Percentiles rank a stretch among this genome's conserved stretches.
These are phyloP conservation scores for Scaptomyza graminum DNA, from an alignment of 1,140 invertebrate genomes.

Conservation along the genomic window DNA sequence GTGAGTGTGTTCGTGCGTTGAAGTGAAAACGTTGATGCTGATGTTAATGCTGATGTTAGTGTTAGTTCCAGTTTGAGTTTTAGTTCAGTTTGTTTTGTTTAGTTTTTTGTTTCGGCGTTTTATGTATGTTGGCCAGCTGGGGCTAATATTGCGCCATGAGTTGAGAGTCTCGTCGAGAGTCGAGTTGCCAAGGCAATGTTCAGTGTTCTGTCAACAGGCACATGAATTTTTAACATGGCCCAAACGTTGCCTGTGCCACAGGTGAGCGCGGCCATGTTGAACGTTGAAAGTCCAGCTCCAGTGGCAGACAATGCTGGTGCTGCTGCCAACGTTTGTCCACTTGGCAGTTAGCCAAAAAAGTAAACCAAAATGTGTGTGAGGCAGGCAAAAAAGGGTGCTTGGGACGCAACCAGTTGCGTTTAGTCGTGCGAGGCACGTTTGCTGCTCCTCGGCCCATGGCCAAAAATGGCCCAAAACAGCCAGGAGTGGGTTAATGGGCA, in stretches of 20 bases:
- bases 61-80: conserved; percentile 6
- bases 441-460: conserved; percentile 41
- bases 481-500: conserved; percentile 38
- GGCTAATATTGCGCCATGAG: conserved; percentile 15
- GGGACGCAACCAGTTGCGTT: conserved; percentile 72
- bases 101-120: not conserved
- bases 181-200: conserved; percentile 12
- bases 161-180: not conserved
- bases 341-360: conserved; percentile 38
- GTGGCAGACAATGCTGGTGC: conserved; percentile 5
- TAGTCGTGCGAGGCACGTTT: conserved; percentile 43
- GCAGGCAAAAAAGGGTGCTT: not conserved
- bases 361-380: too few relatives aligned
- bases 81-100: not conserved
- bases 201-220: conserved; percentile 46
- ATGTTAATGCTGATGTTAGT: too few relatives aligned
- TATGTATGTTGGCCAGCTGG: conserved; percentile 16
- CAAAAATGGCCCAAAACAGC: conserved; percentile 1
- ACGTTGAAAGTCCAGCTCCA: conserved; percentile 16
- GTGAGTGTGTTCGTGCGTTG: conserved; percentile 12
- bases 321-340: conserved; percentile 23
- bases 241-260: conserved; percentile 19
- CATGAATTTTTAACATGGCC: conserved; percentile 46
- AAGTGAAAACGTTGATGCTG: conserved; percentile 13
- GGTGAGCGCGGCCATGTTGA: conserved; percentile 15